phyloP scores from a whole-genome alignment of 1,140 invertebrate genomes.

The Drosophila pruinosa region DNA sequence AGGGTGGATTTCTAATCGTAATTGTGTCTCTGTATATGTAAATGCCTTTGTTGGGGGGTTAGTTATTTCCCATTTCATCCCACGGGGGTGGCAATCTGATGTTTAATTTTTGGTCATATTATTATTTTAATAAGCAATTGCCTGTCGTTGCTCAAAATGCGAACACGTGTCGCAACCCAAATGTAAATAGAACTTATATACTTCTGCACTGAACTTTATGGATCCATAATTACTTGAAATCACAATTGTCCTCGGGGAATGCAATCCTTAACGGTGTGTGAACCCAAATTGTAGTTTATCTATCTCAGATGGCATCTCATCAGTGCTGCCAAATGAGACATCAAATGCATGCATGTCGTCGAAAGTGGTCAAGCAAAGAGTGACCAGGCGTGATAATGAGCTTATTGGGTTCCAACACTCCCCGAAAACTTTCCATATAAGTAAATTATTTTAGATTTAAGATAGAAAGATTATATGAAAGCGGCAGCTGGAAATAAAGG shows the following conservation, averaged over 20 bases:
- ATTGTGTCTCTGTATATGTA: conserved; percentile 26
- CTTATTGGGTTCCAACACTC: neutral
- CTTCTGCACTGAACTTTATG: conserved; percentile 12
- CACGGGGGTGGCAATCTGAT: conserved; percentile 49
- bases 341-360: neutral
- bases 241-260: neutral
- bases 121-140: conserved; percentile 73
- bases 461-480: neutral
- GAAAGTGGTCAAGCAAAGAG: conserved; percentile 13
- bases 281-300: conserved; percentile 17
- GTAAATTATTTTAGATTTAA: neutral
- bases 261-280: conserved; percentile 15
- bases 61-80: conserved; percentile 13
- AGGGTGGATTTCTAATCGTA: conserved; percentile 53
- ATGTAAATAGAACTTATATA: conserved; percentile 32
- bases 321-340: conserved; percentile 3
- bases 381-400: conserved; percentile 28
- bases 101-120: conserved; percentile 56
- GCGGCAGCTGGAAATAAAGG: neutral
- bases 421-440: neutral
- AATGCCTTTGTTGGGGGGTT: conserved; percentile 42
- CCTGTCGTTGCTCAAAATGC: conserved; percentile 57
- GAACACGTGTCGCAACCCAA: conserved; percentile 54
- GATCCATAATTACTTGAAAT: conserved; percentile 39
- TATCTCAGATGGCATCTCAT: conserved; percentile 2